A percentile compares a stretch with the other conserved stretches of the same genome.
Evolutionary conservation across 2,797 vertebrate genomes (phyloP).

Genomic region (Anas bahamensis): DNA sequence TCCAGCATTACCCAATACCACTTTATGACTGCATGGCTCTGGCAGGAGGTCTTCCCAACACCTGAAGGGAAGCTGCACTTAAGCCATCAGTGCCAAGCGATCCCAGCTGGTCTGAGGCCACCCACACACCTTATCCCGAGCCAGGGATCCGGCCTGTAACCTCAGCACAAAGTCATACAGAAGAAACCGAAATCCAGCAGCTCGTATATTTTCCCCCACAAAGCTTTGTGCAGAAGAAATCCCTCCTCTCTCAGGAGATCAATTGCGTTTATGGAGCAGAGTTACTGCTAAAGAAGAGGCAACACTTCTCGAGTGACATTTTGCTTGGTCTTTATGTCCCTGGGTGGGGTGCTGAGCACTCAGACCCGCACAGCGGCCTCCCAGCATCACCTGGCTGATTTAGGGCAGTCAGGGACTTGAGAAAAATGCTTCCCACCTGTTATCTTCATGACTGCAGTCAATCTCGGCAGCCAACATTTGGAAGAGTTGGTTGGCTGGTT

Average conservation of each 20-base stretch:
- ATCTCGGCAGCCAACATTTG: conserved; percentile 41
- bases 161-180: neutral
- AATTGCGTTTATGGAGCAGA: conserved; percentile 67
- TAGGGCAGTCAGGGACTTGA: conserved; percentile 33
- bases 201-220: neutral
- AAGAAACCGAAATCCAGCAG: neutral
- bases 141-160: neutral
- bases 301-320: conserved; percentile 60
- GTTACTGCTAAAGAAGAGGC: conserved; percentile 45
- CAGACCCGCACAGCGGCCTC: neutral
- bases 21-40: neutral
- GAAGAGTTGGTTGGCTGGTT: conserved; percentile 41
- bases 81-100: neutral
- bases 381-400: conserved; percentile 36
- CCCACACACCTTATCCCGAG: too few relatives aligned
- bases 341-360: conserved; percentile 3
- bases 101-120: too few relatives aligned
- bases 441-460: conserved; percentile 65
- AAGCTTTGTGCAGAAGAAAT: conserved; percentile 48
- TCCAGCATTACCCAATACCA: neutral
- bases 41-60: neutral
- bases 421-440: conserved; percentile 41
- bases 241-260: conserved; percentile 65
- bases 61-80: neutral
- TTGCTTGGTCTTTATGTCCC: conserved; percentile 49